Evolutionary conservation across 92 coral and sea anemone species (phyloP), one percentile per base, ranked within the genome.

Genomic region (Zoanthus solanderi): DNA sequence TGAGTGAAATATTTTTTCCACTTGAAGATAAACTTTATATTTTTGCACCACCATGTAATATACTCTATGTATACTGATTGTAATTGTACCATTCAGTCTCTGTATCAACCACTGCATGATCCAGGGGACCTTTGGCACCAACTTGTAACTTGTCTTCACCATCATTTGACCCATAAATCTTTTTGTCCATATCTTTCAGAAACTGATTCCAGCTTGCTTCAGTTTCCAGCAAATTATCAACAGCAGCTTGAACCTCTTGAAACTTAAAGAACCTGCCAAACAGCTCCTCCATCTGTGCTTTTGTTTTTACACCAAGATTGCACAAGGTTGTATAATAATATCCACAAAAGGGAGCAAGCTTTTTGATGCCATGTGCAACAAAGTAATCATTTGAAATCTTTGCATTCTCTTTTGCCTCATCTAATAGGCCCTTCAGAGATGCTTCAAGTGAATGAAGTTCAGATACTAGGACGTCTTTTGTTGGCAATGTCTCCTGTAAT

Each of bases 131-230:
- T 13, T 31, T 72, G 72, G 87, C 87, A 17, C 98, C 96, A 30
- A 90, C 93, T 13, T 8, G 30, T 53, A 92, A 77, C 42, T 83
- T 82, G 58, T 31, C 18, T 1, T 82, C 73, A 47, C 15, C 63
- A 50, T 72, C 75, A 13, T 16, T 61, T 6, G 76, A 65, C 28
- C 83, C 75, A 71, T 92, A 75, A 13, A 95, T 63, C 83, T 85
- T 85, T 31, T 61, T 47, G 89, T 95, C 98, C 86, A 94, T 93
- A 6, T 84, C 91, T 72, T 88, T 78, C 80, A 97, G 84, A 85
- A 97, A 97, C 9, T 71, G 77, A 87, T 97, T 61, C 98, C 97
- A 97, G 14, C 80, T 92, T 31, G 87, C 92, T 77, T 97, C 99
- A 23, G 75, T 86, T 53, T 92, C 94, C 65, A 89, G 71, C 76